phyloP scores from a whole-genome alignment of 2,113 vertebrate species.

The Cyphomyrus discorhynchus region DNA sequence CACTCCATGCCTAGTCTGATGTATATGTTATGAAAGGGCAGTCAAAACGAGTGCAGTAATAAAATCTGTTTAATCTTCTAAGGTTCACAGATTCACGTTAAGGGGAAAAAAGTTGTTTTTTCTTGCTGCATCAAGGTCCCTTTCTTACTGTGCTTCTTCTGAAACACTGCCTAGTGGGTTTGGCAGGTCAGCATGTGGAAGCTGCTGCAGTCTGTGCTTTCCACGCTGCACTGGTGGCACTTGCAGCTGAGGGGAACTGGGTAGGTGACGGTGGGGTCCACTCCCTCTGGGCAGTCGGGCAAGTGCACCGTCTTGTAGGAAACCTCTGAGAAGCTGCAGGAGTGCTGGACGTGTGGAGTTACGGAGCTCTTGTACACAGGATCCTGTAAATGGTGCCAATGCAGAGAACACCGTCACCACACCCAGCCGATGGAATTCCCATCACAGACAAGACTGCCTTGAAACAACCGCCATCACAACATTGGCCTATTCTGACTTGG shows the following conservation, averaged over 20 bases:
- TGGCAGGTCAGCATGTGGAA: constrained; percentile 62
- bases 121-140: neutral
- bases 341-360: constrained; percentile 50
- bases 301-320: constrained; percentile 70
- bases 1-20: neutral
- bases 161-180: constrained; percentile 42
- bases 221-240: constrained; percentile 64
- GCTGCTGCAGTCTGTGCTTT: constrained; percentile 67
- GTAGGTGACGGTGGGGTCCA: constrained; percentile 62
- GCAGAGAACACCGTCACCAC: neutral
- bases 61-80: neutral
- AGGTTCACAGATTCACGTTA: neutral
- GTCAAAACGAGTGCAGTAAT: neutral
- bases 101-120: neutral
- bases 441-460: neutral
- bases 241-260: constrained; percentile 75
- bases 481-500: neutral
- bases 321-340: constrained; percentile 75
- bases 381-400: constrained; percentile 55
- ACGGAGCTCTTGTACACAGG: constrained; percentile 51
- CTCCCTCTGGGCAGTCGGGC: constrained; percentile 64
- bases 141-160: neutral
- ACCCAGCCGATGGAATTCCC: neutral
- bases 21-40: neutral
- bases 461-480: neutral